Percentiles rank a stretch among this genome's conserved stretches.
Conservation (phyloP, 2,797 vertebrate species). For the Ptychobarbus kaznakovi region DNA sequence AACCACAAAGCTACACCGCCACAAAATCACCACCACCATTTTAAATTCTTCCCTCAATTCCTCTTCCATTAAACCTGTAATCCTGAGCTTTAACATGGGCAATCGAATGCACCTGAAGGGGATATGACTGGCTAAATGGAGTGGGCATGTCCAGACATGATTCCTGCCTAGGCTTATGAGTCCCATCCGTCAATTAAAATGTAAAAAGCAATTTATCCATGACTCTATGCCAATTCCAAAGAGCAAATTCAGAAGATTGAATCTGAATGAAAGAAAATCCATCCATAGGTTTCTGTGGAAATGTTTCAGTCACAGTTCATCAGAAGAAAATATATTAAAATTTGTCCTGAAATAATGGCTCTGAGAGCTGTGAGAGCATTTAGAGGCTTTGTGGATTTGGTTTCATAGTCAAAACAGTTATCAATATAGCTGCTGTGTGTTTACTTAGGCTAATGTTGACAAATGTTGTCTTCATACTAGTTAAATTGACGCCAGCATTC, state of each 20-base stretch:
- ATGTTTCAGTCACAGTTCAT: not conserved
- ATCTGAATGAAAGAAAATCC: constrained; percentile 5
- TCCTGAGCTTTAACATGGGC: constrained; percentile 34
- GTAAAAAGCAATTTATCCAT: constrained; percentile 17
- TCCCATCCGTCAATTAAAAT: constrained; percentile 41
- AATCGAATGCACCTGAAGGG: constrained; percentile 14
- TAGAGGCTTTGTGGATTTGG: not conserved
- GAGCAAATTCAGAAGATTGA: constrained; percentile 8
- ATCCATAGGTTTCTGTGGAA: not conserved
- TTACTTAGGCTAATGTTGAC: constrained; percentile 22
- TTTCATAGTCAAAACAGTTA: not conserved
- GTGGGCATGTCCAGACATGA: constrained; percentile 38
- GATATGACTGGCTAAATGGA: constrained; percentile 29
- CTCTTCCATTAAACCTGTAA: constrained; percentile 39
- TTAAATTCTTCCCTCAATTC: constrained; percentile 4
- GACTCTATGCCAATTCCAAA: not conserved
- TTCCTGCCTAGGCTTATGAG: not conserved
- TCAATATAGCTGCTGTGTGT: not conserved
- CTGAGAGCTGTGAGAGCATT: constrained; percentile 11
- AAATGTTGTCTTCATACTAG: constrained; percentile 9
- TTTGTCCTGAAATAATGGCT: constrained; percentile 1
- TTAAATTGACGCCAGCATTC: not conserved
- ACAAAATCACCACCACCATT: not conserved
- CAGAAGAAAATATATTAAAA: constrained; percentile 1
- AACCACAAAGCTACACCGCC: not conserved